Percentiles rank a stretch among this genome's conserved stretches.
Conservation (phyloP, 2,888 invertebrate species). For the Rhyacophila evoluta region DNA sequence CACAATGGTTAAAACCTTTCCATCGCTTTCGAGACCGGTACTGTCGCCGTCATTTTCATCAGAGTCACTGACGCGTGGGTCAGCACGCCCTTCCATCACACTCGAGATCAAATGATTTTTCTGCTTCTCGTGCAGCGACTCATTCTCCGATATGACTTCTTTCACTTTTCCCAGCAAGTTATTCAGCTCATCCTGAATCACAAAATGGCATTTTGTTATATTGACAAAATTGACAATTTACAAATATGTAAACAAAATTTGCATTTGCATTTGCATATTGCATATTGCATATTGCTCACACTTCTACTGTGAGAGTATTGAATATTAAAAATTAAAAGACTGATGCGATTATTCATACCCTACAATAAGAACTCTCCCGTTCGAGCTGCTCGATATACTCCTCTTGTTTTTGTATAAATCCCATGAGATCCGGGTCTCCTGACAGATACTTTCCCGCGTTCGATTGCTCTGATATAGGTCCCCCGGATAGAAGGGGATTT, state of each 20-base stretch:
- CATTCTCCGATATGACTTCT: conserved; percentile 88
- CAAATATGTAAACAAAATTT: too few relatives aligned
- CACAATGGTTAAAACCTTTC: too few relatives aligned
- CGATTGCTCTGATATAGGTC: conserved; percentile 10
- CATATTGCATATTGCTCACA: too few relatives aligned
- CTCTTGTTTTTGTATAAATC: conserved; percentile 87
- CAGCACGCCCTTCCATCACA: conserved; percentile 69
- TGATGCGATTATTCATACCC: too few relatives aligned
- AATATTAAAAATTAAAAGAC: too few relatives aligned
- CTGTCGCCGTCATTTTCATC: conserved; percentile 67
- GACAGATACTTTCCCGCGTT: conserved; percentile 55
- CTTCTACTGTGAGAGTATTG: too few relatives aligned
- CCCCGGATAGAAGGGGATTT: neutral
- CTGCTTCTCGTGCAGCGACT: conserved; percentile 82
- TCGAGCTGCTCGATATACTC: conserved; percentile 90
- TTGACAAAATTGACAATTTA: too few relatives aligned
- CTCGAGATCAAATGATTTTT: conserved; percentile 76
- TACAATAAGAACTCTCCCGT: conserved; percentile 85
- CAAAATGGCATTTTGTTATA: too few relatives aligned
- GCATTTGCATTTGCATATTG: too few relatives aligned
- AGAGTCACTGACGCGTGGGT: conserved; percentile 60
- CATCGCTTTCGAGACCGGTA: conserved; percentile 66
- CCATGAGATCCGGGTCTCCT: conserved; percentile 77
- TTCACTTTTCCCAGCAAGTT: conserved; percentile 84
- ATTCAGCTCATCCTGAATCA: conserved; percentile 77